Evolutionary conservation across 2,113 vertebrate species (phyloP), one percentile per base, ranked within the genome.

Genomic region (Colaptes auratus): DNA sequence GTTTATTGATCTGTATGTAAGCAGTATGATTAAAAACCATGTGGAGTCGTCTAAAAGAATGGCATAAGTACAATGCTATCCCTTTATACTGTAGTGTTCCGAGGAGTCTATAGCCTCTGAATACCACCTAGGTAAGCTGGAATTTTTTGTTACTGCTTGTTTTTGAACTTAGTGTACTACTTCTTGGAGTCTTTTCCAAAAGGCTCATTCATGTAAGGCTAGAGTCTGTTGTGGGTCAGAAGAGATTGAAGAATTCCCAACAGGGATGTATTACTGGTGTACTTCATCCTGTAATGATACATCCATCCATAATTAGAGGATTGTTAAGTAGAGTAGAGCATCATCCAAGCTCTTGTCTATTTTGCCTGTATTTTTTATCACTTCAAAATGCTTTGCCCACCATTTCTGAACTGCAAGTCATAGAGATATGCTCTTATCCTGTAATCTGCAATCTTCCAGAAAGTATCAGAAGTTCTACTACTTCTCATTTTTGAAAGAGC

Each of bases 71-170:
- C 95, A 97, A 90, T 17, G 33, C 94, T 97, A 86, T 95, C 78
- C 96, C 95, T 97, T 96, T 96, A 76, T 95, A 67, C 91, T 96
- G 90, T 96, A 95, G 95, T 96, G 95, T 96, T 95, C 92, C 83
- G 55, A 96, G 92, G 95, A 93, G 86, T 95, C 81, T 92, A 36
- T 94, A 97, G 83, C 90, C 83, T 90, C 83, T 94, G 96, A 96
- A 52, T 97, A 21, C 90, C 95, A 89, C 80, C 86, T 95, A 91
- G 91, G 92, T 97, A 96, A 96, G 95, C 93, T 90, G 70, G 64
- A 93, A 95, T 95, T 95, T 95, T 93, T 42, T 85, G 67, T 95
- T 92, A 85, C 79, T 93, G 91, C 79, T 94, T 88, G 92, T 81
- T 90, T 91, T 91, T 89, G 65, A 76, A 81, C 27, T 91, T 83